Evolutionary conservation across 1,140 invertebrate genomes (phyloP).

Genomic region (Periplaneta americana): DNA sequence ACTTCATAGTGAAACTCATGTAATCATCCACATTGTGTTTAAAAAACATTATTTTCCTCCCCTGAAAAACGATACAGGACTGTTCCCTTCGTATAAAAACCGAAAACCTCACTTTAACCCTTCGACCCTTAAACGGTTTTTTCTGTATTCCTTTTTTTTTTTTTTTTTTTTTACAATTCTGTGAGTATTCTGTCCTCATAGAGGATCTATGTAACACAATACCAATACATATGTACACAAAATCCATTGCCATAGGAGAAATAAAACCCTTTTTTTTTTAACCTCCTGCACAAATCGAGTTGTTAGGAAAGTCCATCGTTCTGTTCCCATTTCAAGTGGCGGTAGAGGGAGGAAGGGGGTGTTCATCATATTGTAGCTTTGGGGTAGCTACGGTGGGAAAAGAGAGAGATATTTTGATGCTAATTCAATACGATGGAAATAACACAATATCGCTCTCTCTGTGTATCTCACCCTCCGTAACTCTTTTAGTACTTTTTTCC

Average conservation of each 20-base stretch:
- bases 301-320: not conserved
- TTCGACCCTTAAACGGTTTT: not conserved
- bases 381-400: not conserved
- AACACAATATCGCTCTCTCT: not conserved
- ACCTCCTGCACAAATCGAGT: not conserved
- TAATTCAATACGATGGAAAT: conserved; percentile 7
- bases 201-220: not conserved
- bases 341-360: not conserved
- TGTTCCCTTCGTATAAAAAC: too few relatives aligned
- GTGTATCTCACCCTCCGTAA: not conserved
- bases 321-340: not conserved
- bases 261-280: not conserved
- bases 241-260: not conserved
- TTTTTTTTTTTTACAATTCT: not conserved
- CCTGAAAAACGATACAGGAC: not conserved
- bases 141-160: too few relatives aligned
- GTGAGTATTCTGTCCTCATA: not conserved
- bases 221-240: not conserved
- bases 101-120: not conserved
- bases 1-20: not conserved
- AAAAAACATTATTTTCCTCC: not conserved
- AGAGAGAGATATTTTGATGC: not conserved
- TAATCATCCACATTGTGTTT: not conserved
- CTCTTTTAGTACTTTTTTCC: not conserved
- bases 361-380: not conserved